Base-by-base conservation (phyloP, 1,140 invertebrate species). In the Brachionus rubens region DNA sequence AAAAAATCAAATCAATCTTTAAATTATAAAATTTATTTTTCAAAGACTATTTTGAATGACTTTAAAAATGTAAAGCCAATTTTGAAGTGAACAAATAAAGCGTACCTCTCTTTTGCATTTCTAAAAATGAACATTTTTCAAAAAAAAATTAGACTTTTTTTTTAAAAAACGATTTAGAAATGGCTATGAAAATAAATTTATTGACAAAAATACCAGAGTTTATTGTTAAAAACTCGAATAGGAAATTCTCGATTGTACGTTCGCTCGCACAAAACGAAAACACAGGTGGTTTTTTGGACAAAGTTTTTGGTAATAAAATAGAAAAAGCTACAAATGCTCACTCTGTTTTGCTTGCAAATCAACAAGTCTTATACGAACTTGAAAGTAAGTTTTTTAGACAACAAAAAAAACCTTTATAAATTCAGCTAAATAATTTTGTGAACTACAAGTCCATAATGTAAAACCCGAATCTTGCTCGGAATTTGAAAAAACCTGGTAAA, bases 321-420 rank as follows among this genome's bases (percentile, higher is more conserved):
- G 92, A 95, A 82, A 92, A 93, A 4, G 93, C 91, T 0, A 96
- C 94, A 82, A 93, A 96, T 82, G 92, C 94, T 4, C 94, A 97
- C 84, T 96, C 94, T 79, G 89, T 91, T 75, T 92, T 95, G 89
- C 87, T 97, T 33, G 93, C 93, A 78, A 91, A 94, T 83, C 95
- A 95, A 86, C 93, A 96, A 86, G 88, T 92, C 30, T 91, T 98
- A 79, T 97, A 94, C 86, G 92, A 94, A 77, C 85, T 97, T 33
- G 92, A 96, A 82, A 95, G 86, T 86, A 81, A 81, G 81, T 81
- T 28, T 76, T 54, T 65, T 36, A 26, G 2, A 47, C 33, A n/a
- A 47, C 5, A 26, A n/a, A 14, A 68, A 68, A 47, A 47, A 54
- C 3, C 16, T 7, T 54, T n/a, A n/a, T n/a, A n/a, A n/a, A n/a